Evolutionary conservation across 92 coral and sea anemone genomes (phyloP).

Genomic region (Bergia puertoricense): DNA sequence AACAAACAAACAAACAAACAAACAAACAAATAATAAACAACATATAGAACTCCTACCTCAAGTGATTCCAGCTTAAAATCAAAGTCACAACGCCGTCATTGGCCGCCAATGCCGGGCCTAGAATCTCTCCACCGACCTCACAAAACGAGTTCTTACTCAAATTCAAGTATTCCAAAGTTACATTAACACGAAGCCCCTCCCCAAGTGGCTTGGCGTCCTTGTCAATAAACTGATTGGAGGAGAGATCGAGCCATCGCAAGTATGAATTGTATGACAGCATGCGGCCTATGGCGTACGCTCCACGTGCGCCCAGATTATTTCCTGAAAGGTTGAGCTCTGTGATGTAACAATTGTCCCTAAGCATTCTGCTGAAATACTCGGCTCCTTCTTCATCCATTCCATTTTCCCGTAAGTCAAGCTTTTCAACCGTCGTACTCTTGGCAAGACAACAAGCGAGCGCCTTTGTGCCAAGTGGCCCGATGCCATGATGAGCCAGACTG

Average conservation of each 20-base stretch:
- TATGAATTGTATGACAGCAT: conserved; percentile 53
- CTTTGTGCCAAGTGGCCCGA: conserved; percentile 69
- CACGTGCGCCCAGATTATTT: conserved; percentile 62
- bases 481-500: conserved; percentile 65
- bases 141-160: conserved; percentile 77
- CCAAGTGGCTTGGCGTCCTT: conserved; percentile 68
- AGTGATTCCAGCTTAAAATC: conserved; percentile 81
- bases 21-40: neutral
- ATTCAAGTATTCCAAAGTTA: conserved; percentile 55
- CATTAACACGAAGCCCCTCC: conserved; percentile 53
- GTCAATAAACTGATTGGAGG: conserved; percentile 68
- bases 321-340: conserved; percentile 67
- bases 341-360: conserved; percentile 67
- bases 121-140: conserved; percentile 69
- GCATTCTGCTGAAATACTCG: conserved; percentile 64
- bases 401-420: conserved; percentile 65
- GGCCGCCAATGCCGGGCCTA: conserved; percentile 66
- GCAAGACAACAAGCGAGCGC: conserved; percentile 66
- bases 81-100: conserved; percentile 55
- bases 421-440: conserved; percentile 70
- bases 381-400: conserved; percentile 72
- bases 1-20: neutral
- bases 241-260: conserved; percentile 63
- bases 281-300: conserved; percentile 66
- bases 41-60: conserved; percentile 38